A percentile compares a stretch with the other conserved stretches of the same genome.
Conservation (phyloP, 2,113 vertebrate species). For the Phasianus colchicus region DNA sequence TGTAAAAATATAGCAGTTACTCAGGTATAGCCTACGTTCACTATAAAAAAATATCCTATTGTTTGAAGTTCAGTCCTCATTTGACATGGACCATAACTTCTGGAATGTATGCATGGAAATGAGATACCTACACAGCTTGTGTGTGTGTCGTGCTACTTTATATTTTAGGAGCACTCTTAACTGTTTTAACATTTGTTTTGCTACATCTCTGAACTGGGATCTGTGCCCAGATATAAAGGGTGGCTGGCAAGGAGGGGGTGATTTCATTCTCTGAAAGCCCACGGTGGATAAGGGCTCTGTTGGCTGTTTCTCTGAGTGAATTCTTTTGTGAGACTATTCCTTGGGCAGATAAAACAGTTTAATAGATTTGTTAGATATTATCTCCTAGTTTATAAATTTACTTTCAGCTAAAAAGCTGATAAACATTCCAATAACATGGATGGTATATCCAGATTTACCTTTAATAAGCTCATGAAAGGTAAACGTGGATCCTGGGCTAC, state of each 20-base stretch:
- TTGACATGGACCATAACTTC: background rate
- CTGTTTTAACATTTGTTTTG: background rate
- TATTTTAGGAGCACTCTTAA: background rate
- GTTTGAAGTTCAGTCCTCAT: background rate
- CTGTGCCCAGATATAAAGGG: background rate
- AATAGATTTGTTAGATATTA: background rate
- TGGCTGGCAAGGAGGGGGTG: accelerated
- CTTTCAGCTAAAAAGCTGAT: background rate
- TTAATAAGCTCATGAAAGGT: background rate
- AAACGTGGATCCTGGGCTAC: background rate
- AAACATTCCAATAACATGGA: background rate
- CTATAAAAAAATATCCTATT: background rate
- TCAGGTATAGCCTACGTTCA: background rate
- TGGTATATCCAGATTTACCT: background rate
- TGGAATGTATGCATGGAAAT: background rate
- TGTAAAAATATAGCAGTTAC: background rate
- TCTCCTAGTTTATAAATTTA: background rate
- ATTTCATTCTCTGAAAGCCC: background rate
- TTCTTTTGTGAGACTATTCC: background rate
- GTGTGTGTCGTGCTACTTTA: background rate
- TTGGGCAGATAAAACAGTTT: background rate
- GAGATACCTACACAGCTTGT: background rate
- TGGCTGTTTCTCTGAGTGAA: background rate
- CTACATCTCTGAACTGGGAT: background rate
- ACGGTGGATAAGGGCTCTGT: background rate